Evolutionary conservation across 2,888 invertebrate genomes (phyloP), one percentile per base, ranked within the genome.

Genomic region (Leucophenga montana): DNA sequence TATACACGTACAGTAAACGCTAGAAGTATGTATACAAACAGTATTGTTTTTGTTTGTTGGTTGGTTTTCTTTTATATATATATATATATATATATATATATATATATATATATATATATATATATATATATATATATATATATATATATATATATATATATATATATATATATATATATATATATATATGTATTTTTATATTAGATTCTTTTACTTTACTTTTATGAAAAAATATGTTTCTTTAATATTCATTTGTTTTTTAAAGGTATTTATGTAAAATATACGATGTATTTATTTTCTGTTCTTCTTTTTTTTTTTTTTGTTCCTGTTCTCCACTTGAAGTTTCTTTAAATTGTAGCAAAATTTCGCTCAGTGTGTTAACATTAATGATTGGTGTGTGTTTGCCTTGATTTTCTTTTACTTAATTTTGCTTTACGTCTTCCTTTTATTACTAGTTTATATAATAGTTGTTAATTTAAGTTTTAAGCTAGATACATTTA

Each of bases 141-240:
- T 27, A 27, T 27, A 27, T 64, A 20, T 33, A 59, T 6, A 59
- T 59, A 62, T 71, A 27, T 67, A 27, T 27, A 3, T 27, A 27
- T 27, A 3, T 27, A 3, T 27, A 3, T 27, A 27, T 27, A 3
- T 27, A 2, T 27, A 3, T 27, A 3, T 27, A 27, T 27, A 27
- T 64, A 20, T 33, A 59, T 6, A 59, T 59, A 62, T 71, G 33
- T 67, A 57, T 62, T 53, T 48, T 61, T 16, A 54, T 68, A 56
- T 71, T 70, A 69, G 39, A 53, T 66, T 46, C 14, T n/a, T 67
- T 69, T 71, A 20, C 72, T 69, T 69, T n/a, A n/a, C 33, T 78
- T 76, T 76, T 77, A 72, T 85, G 85, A 77, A 85, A 84, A 84
- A 85, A 84, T 85, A 85, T 82, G 74, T 66, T 68, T 69, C 14